Percentiles rank a stretch among this genome's conserved stretches.
These are phyloP conservation scores for Litoditis marina DNA, from an alignment of 2,888 invertebrate species.

Conservation along the genomic window DNA sequence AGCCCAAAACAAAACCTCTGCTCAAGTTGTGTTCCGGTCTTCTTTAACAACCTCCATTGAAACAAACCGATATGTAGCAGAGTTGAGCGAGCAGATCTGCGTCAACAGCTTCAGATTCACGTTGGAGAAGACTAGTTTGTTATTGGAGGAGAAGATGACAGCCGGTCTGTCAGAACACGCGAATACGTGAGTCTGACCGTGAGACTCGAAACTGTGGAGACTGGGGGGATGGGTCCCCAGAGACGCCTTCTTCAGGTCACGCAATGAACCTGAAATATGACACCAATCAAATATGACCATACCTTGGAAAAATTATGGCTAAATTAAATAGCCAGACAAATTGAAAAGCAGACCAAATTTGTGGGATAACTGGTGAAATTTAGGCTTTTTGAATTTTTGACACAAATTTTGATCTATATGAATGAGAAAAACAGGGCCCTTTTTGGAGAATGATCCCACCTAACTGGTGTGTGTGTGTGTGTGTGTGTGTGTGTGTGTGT, in stretches of 20 bases:
- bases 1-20: too few species aligned
- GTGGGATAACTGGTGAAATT: too few species aligned
- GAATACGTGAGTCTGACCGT: conserved; percentile 83
- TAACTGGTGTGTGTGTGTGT: too few species aligned
- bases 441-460: too few species aligned
- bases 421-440: too few species aligned
- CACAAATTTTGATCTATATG: too few species aligned
- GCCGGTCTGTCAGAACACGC: conserved; percentile 88
- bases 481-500: too few species aligned
- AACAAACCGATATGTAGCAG: conserved; percentile 78
- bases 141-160: conserved; percentile 85
- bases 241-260: conserved; percentile 89
- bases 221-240: conserved; percentile 95
- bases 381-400: too few species aligned
- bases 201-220: conserved; percentile 75
- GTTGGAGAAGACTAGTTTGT: conserved; percentile 64
- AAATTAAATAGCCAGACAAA: background rate
- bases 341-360: background rate
- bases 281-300: too few species aligned
- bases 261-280: conserved; percentile 66
- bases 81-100: conserved; percentile 95
- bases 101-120: conserved; percentile 71
- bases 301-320: too few species aligned
- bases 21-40: too few species aligned
- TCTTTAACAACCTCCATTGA: background rate